Evolutionary conservation across 2,888 invertebrate species (phyloP).

Genomic region (Graphium colonna): DNA sequence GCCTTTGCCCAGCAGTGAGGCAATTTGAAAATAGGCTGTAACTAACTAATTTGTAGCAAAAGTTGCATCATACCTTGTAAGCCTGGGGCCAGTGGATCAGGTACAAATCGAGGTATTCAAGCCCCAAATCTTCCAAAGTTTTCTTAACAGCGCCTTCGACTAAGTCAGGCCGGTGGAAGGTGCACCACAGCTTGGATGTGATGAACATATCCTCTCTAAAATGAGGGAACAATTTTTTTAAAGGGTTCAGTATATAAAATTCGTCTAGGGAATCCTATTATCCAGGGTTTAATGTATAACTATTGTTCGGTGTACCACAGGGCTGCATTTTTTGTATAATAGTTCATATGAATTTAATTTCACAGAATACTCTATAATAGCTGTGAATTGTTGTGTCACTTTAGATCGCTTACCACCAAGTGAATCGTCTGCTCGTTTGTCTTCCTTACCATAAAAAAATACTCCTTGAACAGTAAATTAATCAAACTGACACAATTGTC

Average conservation of each 20-base stretch:
- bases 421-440: no score
- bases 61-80: slow-evolving; percentile 81
- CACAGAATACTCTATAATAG: no score
- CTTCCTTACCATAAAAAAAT: no score
- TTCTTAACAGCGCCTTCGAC: slow-evolving; percentile 85
- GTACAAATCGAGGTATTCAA: slow-evolving; percentile 92
- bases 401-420: no score
- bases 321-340: no score
- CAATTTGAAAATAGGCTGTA: no score
- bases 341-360: neutral
- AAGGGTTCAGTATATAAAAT: neutral
- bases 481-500: no score
- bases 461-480: no score
- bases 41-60: no score
- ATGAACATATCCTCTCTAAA: slow-evolving; percentile 84
- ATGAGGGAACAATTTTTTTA: neutral
- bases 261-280: neutral
- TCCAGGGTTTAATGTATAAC: neutral
- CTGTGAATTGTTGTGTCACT: no score
- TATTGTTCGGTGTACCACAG: neutral
- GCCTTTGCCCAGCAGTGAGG: no score
- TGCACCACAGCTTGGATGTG: slow-evolving; percentile 93
- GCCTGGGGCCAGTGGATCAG: slow-evolving; percentile 96
- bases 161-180: slow-evolving; percentile 87
- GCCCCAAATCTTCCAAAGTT: slow-evolving; percentile 84